Conservation (phyloP, 2,113 vertebrate species). For the Catharus minimus region DNA sequence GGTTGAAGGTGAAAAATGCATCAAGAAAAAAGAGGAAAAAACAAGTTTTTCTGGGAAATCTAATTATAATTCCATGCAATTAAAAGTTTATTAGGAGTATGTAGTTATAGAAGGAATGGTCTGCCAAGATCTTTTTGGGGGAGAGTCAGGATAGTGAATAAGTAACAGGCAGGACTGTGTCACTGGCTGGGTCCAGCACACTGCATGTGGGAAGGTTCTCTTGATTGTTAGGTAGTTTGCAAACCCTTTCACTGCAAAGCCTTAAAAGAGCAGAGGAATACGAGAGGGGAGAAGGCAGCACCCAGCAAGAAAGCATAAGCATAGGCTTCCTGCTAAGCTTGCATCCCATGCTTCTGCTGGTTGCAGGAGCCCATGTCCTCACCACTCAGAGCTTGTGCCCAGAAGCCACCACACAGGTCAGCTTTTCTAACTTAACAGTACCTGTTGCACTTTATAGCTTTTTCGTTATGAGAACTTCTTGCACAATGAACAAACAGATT, state of each 20-base stretch:
- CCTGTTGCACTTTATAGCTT: not conserved
- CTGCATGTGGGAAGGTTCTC: fast-evolving
- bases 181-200: not conserved
- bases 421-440: not conserved
- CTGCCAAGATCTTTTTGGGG: not conserved
- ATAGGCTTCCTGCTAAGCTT: not conserved
- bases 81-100: not conserved
- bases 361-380: not conserved
- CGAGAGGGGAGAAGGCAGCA: not conserved
- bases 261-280: not conserved
- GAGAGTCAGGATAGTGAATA: not conserved
- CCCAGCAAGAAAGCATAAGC: not conserved
- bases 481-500: not conserved
- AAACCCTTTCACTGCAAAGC: not conserved
- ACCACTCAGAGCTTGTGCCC: too few species aligned
- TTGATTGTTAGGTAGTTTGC: not conserved
- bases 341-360: not conserved
- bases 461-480: not conserved
- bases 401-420: not conserved
- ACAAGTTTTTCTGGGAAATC: not conserved
- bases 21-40: fast-evolving
- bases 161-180: not conserved
- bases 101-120: not conserved
- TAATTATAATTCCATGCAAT: not conserved
- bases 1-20: not conserved